phyloP scores from a whole-genome alignment of 2,888 invertebrate genomes.

The Seira sanloemensis region DNA sequence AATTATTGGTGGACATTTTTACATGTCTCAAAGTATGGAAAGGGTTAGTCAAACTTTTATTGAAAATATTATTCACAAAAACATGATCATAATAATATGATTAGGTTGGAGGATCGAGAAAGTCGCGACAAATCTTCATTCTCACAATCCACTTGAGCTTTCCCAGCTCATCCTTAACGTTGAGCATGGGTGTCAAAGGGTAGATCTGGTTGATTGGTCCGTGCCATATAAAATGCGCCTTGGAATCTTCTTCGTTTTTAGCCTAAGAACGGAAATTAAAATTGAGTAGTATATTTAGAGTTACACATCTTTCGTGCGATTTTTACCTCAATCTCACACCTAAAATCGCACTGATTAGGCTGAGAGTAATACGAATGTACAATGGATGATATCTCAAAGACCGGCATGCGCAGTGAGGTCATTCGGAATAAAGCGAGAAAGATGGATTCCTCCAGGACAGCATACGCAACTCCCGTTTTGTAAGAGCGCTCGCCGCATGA shows the following conservation, averaged over 20 bases:
- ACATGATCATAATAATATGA: too few species aligned
- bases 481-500: conserved; percentile 56
- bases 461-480: conserved; percentile 53
- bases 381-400: conserved; percentile 67
- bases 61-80: too few species aligned
- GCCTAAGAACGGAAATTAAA: conserved; percentile 39
- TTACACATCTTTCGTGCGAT: too few species aligned
- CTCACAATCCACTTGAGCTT: conserved; percentile 66
- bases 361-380: conserved; percentile 61
- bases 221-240: conserved; percentile 54
- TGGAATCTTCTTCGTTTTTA: conserved; percentile 60
- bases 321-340: conserved; percentile 60
- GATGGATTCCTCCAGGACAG: conserved; percentile 37
- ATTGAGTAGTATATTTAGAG: too few species aligned
- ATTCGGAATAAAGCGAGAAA: conserved; percentile 64
- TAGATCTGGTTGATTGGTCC: conserved; percentile 64
- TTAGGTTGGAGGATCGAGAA: too few species aligned
- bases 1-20: too few species aligned
- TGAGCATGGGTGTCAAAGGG: conserved; percentile 55
- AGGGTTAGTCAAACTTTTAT: neutral
- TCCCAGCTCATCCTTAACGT: conserved; percentile 54
- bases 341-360: conserved; percentile 12
- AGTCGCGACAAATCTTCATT: neutral
- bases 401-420: conserved; percentile 62
- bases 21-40: too few species aligned